A percentile compares a stretch with the other conserved stretches of the same genome.
phyloP scores from a whole-genome alignment of 2,113 vertebrate species.

The Melanerpes aurifrons region DNA sequence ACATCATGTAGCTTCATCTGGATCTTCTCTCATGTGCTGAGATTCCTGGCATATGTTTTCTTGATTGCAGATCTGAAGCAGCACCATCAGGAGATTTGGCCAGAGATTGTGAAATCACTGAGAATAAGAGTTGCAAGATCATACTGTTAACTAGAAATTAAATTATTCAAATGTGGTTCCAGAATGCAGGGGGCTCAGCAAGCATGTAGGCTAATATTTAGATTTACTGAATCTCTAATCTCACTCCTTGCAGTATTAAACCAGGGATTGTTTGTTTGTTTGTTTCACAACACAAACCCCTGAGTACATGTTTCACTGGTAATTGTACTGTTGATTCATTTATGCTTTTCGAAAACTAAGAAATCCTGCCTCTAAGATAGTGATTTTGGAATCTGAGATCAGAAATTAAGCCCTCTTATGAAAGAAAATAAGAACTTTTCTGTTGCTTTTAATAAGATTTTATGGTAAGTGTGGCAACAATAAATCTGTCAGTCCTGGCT shows the following conservation, averaged over 20 bases:
- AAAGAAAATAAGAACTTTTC: conserved; percentile 64
- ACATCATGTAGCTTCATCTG: not conserved
- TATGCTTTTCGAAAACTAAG: conserved; percentile 13
- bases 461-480: conserved; percentile 63
- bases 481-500: conserved; percentile 71
- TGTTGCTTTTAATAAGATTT: conserved; percentile 75
- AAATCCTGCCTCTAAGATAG: conserved; percentile 36
- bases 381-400: conserved; percentile 68
- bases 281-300: not conserved
- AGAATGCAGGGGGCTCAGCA: conserved; percentile 32
- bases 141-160: conserved; percentile 20
- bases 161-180: conserved; percentile 15
- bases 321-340: conserved; percentile 35
- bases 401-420: conserved; percentile 70
- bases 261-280: not conserved
- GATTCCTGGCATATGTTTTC: not conserved
- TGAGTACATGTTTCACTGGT: not conserved
- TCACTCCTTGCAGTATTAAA: not conserved
- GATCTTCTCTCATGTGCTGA: not conserved
- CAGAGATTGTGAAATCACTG: not conserved
- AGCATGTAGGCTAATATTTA: conserved; percentile 43
- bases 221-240: conserved; percentile 30
- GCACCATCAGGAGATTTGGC: not conserved
- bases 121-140: not conserved
- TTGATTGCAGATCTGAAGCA: not conserved